These are phyloP conservation scores for Drosophila busckii DNA, from an alignment of 1,140 invertebrate species.

Conservation along the genomic window DNA sequence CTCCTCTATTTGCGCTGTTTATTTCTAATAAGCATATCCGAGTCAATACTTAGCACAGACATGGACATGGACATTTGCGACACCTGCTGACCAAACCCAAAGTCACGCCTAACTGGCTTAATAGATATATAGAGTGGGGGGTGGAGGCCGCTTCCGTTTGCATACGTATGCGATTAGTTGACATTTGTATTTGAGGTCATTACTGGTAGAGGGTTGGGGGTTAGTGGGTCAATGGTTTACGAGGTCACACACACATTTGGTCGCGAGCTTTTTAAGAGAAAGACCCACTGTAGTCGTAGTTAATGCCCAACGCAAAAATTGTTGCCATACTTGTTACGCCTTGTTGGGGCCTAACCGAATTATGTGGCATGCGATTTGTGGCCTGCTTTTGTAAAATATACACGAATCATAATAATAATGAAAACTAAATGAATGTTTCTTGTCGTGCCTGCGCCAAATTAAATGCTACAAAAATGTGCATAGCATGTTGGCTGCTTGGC, in stretches of 20 bases:
- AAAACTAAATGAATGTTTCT: constrained; percentile 74
- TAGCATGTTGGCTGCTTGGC: constrained; percentile 51
- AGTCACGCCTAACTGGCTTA: no score
- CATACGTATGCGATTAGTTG: constrained; percentile 67
- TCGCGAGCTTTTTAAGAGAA: not conserved
- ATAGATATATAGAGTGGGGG: no score
- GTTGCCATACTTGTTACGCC: constrained; percentile 15
- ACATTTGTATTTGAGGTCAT: constrained; percentile 63
- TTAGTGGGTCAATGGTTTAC: constrained; percentile 74
- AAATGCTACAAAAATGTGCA: constrained; percentile 63
- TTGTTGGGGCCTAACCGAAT: constrained; percentile 47
- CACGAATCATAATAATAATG: constrained; percentile 53
- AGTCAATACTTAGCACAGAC: no score
- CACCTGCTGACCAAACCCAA: no score
- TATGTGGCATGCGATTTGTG: constrained; percentile 59
- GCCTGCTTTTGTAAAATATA: constrained; percentile 40
- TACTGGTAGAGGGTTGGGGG: constrained; percentile 53
- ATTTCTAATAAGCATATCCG: no score
- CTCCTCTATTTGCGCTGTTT: no score
- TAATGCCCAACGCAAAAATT: constrained; percentile 38
- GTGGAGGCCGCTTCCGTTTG: no score
- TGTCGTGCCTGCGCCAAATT: constrained; percentile 66
- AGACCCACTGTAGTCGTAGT: constrained; percentile 9
- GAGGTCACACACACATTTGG: constrained; percentile 56
- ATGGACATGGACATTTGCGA: no score